Base-by-base conservation (phyloP, 2,888 invertebrate species). In the Diadegma fenestrale region DNA sequence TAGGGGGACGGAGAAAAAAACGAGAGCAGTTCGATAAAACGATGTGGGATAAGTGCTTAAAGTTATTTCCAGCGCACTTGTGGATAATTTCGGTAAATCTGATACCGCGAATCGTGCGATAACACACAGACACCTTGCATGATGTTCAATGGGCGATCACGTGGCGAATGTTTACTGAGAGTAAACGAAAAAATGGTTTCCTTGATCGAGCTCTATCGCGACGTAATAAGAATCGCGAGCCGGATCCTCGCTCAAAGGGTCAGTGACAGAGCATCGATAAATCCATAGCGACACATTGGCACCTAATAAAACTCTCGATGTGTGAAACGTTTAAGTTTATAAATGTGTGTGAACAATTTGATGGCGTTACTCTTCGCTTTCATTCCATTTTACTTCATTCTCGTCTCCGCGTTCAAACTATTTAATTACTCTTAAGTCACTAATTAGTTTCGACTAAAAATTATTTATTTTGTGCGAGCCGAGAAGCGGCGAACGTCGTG, bases 351-450 rank as follows among this genome's bases (percentile, higher is more conserved):
- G 61, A 19, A 54, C 6, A 54, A 26, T 26, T 48, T 4, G n/a
- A 43, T 33, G 37, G 54, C 22, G 69, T 37, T 41, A 71, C 30
- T 64, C 64, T 76, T 69, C 41, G 66, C 63, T 22, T 43, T 71
- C 75, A 43, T 80, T 71, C 41, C 19, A 61, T 69, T 43, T n/a
- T 37, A 22, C n/a, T 26, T 69, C 33, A 63, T 76, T 76, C 75
- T 43, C 69, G 54, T 51, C 63, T 85, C 66, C 72, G 68, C 73
- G 58, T 78, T 45, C 72, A 61, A 63, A 45, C 69, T 69, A 77
- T 80, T 80, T 76, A 75, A 82, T 79, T 71, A 64, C 85, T 79
- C 82, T 85, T 85, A 82, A 82, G 79, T 80, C 71, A 33, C 82
- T 79, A 85, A 85, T 85, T 85, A 85, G 85, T 76, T 76, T 58